phyloP scores from a whole-genome alignment of 2,113 vertebrate species.

The Chitala chitala region DNA sequence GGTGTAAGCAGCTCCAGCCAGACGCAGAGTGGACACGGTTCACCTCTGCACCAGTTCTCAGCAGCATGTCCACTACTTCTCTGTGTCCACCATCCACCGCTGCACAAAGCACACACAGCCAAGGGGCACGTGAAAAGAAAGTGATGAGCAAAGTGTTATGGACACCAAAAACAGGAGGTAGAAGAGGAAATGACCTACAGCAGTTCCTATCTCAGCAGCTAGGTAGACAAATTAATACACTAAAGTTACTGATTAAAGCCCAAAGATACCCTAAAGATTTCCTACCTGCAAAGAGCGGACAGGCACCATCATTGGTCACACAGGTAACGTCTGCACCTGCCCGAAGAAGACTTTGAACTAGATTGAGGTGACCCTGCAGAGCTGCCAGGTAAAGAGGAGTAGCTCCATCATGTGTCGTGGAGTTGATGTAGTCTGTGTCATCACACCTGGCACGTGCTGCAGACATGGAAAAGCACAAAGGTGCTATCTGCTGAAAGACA shows the following conservation, averaged over 20 bases:
- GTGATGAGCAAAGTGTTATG: not conserved
- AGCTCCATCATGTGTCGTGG: slow-evolving; percentile 76
- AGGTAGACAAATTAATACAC: not conserved
- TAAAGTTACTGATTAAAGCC: not conserved
- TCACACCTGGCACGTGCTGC: slow-evolving; percentile 51
- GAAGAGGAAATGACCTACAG: too few species aligned
- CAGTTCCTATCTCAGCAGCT: too few species aligned
- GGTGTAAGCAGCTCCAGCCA: slow-evolving; percentile 89
- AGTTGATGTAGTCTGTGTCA: slow-evolving; percentile 56
- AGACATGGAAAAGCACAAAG: not conserved
- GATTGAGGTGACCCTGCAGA: slow-evolving; percentile 60
- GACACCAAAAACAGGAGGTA: not conserved
- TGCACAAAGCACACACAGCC: slow-evolving; percentile 39
- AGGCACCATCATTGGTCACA: slow-evolving; percentile 73
- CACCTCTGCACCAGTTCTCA: slow-evolving; percentile 69
- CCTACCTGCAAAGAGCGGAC: slow-evolving; percentile 80
- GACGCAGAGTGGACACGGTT: slow-evolving; percentile 75
- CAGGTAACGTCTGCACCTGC: slow-evolving; percentile 67
- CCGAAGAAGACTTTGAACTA: slow-evolving; percentile 64
- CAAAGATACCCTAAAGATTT: not conserved
- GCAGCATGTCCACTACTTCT: slow-evolving; percentile 65
- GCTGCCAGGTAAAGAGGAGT: slow-evolving; percentile 77
- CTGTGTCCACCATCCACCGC: slow-evolving; percentile 68
- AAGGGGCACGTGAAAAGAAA: not conserved
- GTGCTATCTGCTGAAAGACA: not conserved